Conservation (phyloP, 30 jellyfish, hydroid and myxozoan genomes). For the Chironex yamaguchii region DNA sequence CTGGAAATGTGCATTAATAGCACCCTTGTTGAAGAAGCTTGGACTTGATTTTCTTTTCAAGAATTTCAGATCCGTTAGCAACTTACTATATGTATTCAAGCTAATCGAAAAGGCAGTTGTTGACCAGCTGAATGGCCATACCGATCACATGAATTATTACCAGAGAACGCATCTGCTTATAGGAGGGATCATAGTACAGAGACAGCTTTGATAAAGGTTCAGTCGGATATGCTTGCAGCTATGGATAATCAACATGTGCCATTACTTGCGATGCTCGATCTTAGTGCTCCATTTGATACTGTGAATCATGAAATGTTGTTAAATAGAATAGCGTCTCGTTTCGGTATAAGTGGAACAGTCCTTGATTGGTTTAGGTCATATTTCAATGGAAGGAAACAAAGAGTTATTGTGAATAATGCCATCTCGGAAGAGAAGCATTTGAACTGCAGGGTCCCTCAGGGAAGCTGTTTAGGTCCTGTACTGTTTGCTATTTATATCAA, state of each 20-base stretch:
- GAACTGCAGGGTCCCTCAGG: constrained; percentile 49
- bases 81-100: constrained; percentile 26
- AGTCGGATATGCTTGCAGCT: constrained; percentile 11
- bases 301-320: not conserved
- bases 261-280: constrained; percentile 38
- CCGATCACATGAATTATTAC: constrained; percentile 5
- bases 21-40: not conserved
- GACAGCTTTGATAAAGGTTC: constrained; percentile 28
- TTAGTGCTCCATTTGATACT: constrained; percentile 55
- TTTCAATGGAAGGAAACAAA: constrained; percentile 14
- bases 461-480: constrained; percentile 47
- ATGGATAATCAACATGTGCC: constrained; percentile 45
- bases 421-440: constrained; percentile 25
- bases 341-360: constrained; percentile 23
- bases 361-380: constrained; percentile 43
- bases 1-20: not conserved
- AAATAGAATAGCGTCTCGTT: not conserved
- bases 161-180: constrained; percentile 27
- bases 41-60: not conserved
- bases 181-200: constrained; percentile 56
- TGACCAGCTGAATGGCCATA: constrained; percentile 5
- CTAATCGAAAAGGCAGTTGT: constrained; percentile 41
- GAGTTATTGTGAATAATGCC: constrained; percentile 1
- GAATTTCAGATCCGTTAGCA: constrained; percentile 58
- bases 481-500: constrained; percentile 40